Evolutionary conservation across 1,140 invertebrate genomes (phyloP), one percentile per base, ranked within the genome.

Genomic region (Neodiprion pinetum): DNA sequence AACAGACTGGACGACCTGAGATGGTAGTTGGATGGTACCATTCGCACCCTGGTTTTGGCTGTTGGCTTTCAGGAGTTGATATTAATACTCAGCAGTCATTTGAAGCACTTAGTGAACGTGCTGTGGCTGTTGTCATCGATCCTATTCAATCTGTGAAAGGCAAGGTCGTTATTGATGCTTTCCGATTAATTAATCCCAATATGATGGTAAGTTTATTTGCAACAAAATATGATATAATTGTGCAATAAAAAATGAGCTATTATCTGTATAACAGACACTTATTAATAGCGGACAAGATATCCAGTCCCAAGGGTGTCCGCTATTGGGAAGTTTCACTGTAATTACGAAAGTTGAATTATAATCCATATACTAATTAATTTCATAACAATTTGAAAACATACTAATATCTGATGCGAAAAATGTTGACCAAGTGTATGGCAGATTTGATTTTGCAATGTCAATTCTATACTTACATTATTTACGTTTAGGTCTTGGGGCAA

Each of bases 21-120:
- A 99, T 99, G 98, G 99, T 99, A 12, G 98, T 99, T 68, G 98
- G 98, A 69, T 99, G 98, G 98, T 99, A 99, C 83, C 98, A 99
- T 84, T 99, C 98, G 70, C 98, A 99, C 94, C 98, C 98, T 82
- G 99, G 98, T 61, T 99, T 99, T 90, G 99, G 99, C 61, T 99
- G 98, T 86, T 99, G 99, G 99, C 90, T 99, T 21, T 99, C 99
- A n/a, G 96, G 98, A 72, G 99, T 99, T 1, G 99, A 99, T 89
- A 99, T 99, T 79, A 99, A 99, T 83, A 99, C 99, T 11, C 99
- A 99, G 86, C 98, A 99, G 85, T 99, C 97, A 78, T 99, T 99
- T 89, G 99, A 99, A 90, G 98, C 98, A 9, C 89, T 99, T 1
- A 98, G 97, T 69, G 98, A 99, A 86, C 90, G 99, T 85, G 99